Conservation (phyloP, 2,113 vertebrate species). For the Hippoglossus stenolepis region DNA sequence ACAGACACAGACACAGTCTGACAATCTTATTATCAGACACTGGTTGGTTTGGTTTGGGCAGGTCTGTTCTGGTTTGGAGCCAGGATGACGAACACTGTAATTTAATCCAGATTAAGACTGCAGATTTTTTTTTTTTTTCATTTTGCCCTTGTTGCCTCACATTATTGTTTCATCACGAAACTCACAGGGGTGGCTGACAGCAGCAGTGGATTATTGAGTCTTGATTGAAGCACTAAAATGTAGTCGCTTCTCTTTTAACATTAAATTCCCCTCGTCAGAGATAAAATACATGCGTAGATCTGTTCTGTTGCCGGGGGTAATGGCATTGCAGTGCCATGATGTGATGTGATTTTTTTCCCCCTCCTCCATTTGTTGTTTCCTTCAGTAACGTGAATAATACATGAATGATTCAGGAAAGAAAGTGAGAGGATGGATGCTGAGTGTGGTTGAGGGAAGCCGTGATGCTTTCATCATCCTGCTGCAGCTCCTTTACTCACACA, state of each 20-base stretch:
- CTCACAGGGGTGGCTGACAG: conserved; percentile 35
- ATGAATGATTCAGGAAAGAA: conserved; percentile 33
- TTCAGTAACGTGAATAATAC: conserved; percentile 39
- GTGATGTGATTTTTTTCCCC: conserved; percentile 17
- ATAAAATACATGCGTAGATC: not conserved
- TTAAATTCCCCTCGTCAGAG: not conserved
- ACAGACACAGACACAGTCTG: not conserved
- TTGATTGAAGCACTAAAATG: conserved; percentile 17
- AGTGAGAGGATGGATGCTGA: conserved; percentile 43
- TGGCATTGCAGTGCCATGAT: not conserved
- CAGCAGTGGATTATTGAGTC: conserved; percentile 48
- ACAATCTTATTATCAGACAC: not conserved
- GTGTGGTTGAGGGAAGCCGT: conserved; percentile 23
- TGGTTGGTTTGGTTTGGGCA: conserved; percentile 12
- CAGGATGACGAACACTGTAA: conserved; percentile 57
- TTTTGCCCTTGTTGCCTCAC: conserved; percentile 59
- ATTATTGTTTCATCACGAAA: conserved; percentile 51
- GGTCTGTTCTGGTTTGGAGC: conserved; percentile 45
- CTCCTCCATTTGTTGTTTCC: conserved; percentile 18
- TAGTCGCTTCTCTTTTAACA: conserved; percentile 7
- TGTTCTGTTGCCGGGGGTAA: conserved; percentile 4
- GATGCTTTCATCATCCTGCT: conserved; percentile 62
- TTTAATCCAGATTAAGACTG: conserved; percentile 79
- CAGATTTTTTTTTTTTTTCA: conserved; percentile 61
- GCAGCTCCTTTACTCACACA: conserved; percentile 51